Evolutionary conservation across 2,888 invertebrate genomes (phyloP), one percentile per base, ranked within the genome.

Genomic region (Siphonodentalium dalli): DNA sequence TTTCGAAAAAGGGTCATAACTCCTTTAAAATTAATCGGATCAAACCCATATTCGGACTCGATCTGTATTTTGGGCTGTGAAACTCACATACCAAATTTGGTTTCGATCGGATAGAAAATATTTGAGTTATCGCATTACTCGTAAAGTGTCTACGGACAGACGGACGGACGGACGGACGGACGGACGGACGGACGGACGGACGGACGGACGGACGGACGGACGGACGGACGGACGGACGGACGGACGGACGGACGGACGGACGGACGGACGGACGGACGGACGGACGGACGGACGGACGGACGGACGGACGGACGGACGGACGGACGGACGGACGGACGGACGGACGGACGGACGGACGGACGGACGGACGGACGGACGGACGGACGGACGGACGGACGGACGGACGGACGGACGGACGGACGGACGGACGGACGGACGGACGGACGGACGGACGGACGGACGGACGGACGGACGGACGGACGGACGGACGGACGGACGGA

Each of bases 111-210:
- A n/a, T n/a, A n/a, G n/a, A n/a, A n/a, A n/a, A n/a, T n/a, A n/a
- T n/a, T n/a, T n/a, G n/a, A n/a, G n/a, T n/a, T n/a, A n/a, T n/a
- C n/a, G n/a, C n/a, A n/a, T n/a, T n/a, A n/a, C n/a, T n/a, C n/a
- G n/a, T n/a, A n/a, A n/a, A n/a, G n/a, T n/a, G n/a, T n/a, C n/a
- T n/a, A n/a, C n/a, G n/a, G n/a, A n/a, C n/a, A n/a, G n/a, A n/a
- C n/a, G n/a, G n/a, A n/a, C n/a, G n/a, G n/a, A n/a, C n/a, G n/a
- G n/a, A n/a, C n/a, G n/a, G n/a, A n/a, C n/a, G 41, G 41, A 41
- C 41, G 41, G 41, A 41, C 41, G 41, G 41, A 41, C 41, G 41
- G 41, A 41, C 41, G 41, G 41, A 41, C 41, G 41, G 41, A 41
- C 41, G 41, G 41, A 41, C 41, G 41, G 41, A 41, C 41, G 41